phyloP scores from a whole-genome alignment of 2,888 invertebrate genomes.

The Yponomeuta malinellus region DNA sequence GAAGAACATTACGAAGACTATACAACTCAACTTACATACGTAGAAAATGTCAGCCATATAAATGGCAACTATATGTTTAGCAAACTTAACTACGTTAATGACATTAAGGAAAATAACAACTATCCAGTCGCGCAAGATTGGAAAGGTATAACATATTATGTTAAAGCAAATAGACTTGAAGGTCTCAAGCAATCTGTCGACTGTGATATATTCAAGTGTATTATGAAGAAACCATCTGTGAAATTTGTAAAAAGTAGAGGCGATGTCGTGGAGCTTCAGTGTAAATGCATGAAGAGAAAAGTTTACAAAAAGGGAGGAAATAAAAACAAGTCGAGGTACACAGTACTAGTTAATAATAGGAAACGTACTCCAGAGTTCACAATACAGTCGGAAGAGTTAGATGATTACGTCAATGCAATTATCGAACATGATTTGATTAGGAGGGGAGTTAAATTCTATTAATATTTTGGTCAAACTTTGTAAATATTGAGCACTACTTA shows the following conservation, averaged over 20 bases:
- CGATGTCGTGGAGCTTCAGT: neutral
- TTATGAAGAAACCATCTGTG: neutral
- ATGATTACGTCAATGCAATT: neutral
- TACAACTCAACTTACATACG: neutral
- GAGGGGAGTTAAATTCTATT: neutral
- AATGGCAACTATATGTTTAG: conserved; percentile 2
- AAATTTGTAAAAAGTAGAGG: neutral
- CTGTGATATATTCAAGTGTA: neutral
- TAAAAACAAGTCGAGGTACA: neutral
- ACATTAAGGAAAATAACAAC: neutral
- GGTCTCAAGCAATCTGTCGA: neutral
- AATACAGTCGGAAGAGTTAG: neutral
- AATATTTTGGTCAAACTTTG: neutral
- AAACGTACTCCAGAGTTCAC: neutral
- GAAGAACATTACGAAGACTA: neutral
- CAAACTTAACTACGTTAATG: neutral
- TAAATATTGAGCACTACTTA: neutral
- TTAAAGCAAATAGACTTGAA: neutral
- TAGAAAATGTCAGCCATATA: neutral
- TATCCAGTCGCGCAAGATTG: neutral
- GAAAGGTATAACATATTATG: neutral
- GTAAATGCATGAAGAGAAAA: neutral
- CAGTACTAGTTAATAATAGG: neutral
- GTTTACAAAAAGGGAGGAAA: neutral
- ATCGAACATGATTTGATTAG: neutral